Conservation (phyloP, 2,797 vertebrate genomes). For the Podarcis lilfordi region DNA sequence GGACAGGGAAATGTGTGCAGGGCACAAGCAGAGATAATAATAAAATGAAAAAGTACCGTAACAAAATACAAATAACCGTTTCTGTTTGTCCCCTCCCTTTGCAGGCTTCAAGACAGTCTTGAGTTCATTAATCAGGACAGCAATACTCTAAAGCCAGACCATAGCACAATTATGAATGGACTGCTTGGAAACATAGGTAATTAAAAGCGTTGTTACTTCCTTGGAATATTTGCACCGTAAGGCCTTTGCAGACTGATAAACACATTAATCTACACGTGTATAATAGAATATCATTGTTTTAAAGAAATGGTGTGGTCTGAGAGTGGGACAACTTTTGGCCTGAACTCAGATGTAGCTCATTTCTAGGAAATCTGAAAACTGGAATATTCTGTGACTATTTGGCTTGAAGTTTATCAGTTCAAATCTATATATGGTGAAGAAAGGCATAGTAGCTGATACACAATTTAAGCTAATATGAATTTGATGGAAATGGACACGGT, state of each 20-base stretch:
- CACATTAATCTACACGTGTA: not conserved
- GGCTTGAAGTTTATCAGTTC: not conserved
- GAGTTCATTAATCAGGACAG: conserved; percentile 96
- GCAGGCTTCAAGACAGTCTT: conserved; percentile 95
- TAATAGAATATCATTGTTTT: too few species aligned
- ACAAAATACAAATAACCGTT: conserved; percentile 45
- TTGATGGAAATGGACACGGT: not conserved
- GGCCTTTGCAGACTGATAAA: conserved; percentile 30
- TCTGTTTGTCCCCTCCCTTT: conserved; percentile 1
- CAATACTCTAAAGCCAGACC: conserved; percentile 89
- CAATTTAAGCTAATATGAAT: too few species aligned
- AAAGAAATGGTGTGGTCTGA: not conserved
- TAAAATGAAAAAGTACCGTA: not conserved
- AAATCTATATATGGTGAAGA: not conserved
- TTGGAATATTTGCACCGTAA: conserved; percentile 16
- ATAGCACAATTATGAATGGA: conserved; percentile 87
- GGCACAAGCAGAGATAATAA: not conserved
- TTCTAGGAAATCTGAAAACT: not conserved
- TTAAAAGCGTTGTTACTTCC: conserved; percentile 41
- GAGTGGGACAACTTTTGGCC: not conserved
- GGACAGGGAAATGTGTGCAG: not conserved
- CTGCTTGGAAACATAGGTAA: conserved; percentile 97
- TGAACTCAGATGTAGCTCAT: not conserved
- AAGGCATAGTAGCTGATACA: not conserved
- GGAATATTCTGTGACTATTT: not conserved